These are phyloP conservation scores for Rhynchomys soricoides DNA, from an alignment of 2,113 vertebrate genomes.

Conservation along the genomic window DNA sequence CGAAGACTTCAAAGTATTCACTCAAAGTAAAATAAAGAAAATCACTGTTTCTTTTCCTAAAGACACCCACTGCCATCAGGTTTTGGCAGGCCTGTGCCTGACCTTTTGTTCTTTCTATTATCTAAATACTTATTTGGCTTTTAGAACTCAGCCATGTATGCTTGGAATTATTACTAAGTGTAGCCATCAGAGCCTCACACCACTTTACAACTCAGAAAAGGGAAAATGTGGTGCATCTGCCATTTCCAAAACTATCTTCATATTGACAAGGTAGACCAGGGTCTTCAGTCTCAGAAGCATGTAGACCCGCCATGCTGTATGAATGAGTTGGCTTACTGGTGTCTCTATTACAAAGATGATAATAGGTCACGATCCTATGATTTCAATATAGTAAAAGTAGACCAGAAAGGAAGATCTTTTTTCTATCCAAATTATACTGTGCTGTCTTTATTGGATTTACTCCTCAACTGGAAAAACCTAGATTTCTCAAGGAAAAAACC, in stretches of 20 bases:
- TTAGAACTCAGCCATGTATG: slow-evolving; percentile 55
- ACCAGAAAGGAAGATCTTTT: neutral
- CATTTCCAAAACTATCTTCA: slow-evolving; percentile 30
- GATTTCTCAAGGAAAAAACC: neutral
- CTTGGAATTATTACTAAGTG: slow-evolving; percentile 68
- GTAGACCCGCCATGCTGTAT: neutral
- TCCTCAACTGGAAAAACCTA: neutral
- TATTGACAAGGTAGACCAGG: neutral
- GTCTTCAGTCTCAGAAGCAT: neutral
- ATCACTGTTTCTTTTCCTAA: slow-evolving; percentile 68
- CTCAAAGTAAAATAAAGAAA: slow-evolving; percentile 65
- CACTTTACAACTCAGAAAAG: slow-evolving; percentile 40
- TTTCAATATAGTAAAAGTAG: neutral
- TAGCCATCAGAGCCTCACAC: slow-evolving; percentile 42
- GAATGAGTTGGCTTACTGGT: neutral
- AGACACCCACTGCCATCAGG: slow-evolving; percentile 50
- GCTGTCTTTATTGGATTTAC: neutral
- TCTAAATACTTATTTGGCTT: slow-evolving; percentile 72
- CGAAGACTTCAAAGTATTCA: slow-evolving; percentile 62
- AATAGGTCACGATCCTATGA: neutral
- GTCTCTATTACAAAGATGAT: neutral
- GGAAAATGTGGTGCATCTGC: neutral
- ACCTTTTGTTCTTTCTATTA: slow-evolving; percentile 77
- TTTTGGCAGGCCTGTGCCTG: slow-evolving; percentile 72
- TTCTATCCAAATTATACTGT: neutral